Percentiles rank a stretch among this genome's conserved stretches.
Evolutionary conservation across 1,140 invertebrate genomes (phyloP).

Genomic region (Zelostemma sp.): DNA sequence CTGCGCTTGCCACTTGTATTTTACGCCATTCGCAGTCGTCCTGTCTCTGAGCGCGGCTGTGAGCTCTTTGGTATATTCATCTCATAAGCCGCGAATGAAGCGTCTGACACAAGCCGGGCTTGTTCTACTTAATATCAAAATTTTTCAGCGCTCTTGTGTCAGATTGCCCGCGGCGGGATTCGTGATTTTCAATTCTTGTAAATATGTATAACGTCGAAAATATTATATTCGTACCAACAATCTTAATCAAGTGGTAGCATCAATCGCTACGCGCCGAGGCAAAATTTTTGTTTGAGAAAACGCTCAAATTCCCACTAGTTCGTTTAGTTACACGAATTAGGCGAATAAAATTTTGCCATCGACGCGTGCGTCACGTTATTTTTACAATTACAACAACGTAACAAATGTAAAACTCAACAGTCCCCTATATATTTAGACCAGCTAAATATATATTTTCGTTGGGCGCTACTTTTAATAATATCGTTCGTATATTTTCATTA

Average conservation of each 20-base stretch:
- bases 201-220: slow-evolving; percentile 11
- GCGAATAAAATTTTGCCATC: too few relatives aligned
- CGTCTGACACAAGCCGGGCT: slow-evolving; percentile 19
- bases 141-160: slow-evolving; percentile 20
- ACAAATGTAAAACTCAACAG: slow-evolving; percentile 25
- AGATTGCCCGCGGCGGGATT: too few relatives aligned
- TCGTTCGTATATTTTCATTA: too few relatives aligned
- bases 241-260: neutral
- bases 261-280: neutral
- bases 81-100: neutral
- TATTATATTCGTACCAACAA: too few relatives aligned
- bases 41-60: slow-evolving; percentile 18
- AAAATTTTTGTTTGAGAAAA: neutral
- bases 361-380: too few relatives aligned
- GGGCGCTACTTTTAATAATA: slow-evolving; percentile 36
- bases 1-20: slow-evolving; percentile 11
- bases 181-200: slow-evolving; percentile 19
- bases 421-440: slow-evolving; percentile 47
- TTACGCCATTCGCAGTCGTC: slow-evolving; percentile 14
- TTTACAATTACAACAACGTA: neutral
- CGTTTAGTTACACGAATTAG: too few relatives aligned
- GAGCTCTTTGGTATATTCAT: slow-evolving; percentile 14
- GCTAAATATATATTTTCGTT: slow-evolving; percentile 40
- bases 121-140: slow-evolving; percentile 34
- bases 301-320: neutral